Conservation (phyloP, 2,797 vertebrate species). For the Mastacembelus armatus region DNA sequence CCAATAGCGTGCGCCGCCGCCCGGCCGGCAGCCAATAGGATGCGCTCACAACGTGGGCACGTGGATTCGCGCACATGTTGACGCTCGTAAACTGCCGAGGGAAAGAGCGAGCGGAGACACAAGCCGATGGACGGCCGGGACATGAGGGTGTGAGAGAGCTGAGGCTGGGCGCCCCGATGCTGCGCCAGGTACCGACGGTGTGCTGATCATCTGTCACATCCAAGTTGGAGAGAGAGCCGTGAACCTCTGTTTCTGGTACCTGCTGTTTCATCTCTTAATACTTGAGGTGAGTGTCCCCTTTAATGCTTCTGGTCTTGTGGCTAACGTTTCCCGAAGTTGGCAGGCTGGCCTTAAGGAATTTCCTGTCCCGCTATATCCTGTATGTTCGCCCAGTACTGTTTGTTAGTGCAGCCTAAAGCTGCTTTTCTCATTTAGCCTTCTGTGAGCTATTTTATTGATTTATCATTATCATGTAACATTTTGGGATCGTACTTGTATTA, state of each 20-base stretch:
- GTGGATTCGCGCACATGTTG: slow-evolving; percentile 86
- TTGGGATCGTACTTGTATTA: background rate
- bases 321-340: slow-evolving; percentile 53
- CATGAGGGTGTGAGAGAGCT: slow-evolving; percentile 23
- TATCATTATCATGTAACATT: background rate
- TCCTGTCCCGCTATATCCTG: slow-evolving; percentile 55
- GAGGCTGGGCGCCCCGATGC: slow-evolving; percentile 53
- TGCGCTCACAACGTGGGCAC: slow-evolving; percentile 80
- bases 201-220: slow-evolving; percentile 31
- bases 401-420: background rate
- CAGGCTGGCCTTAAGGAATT: slow-evolving; percentile 51
- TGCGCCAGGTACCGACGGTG: slow-evolving; percentile 52
- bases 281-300: slow-evolving; percentile 61
- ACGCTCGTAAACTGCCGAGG: slow-evolving; percentile 77
- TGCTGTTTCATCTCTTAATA: slow-evolving; percentile 21
- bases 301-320: background rate
- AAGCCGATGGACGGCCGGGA: slow-evolving; percentile 57
- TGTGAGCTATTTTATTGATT: background rate
- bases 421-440: background rate
- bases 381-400: background rate
- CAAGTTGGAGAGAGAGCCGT: slow-evolving; percentile 14
- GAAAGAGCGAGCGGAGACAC: slow-evolving; percentile 63
- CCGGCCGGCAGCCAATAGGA: slow-evolving; percentile 72
- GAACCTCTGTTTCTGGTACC: slow-evolving; percentile 8
- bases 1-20: slow-evolving; percentile 68